Evolutionary conservation across 2,113 vertebrate genomes (phyloP), one percentile per base, ranked within the genome.

Genomic region (Himantopus leucocephalus): DNA sequence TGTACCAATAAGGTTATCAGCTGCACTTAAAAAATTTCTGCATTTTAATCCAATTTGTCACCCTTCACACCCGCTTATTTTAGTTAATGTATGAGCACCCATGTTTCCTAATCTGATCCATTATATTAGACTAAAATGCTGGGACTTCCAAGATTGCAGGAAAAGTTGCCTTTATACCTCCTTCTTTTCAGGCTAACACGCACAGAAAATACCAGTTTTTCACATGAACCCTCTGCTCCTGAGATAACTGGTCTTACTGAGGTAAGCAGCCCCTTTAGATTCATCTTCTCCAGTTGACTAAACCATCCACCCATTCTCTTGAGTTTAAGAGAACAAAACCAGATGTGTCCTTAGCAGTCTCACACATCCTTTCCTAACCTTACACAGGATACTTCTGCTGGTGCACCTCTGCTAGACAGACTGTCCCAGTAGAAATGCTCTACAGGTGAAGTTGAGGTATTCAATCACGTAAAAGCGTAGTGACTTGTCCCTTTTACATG

Each of bases 21-120:
- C 52, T 55, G 74, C n/a, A 50, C 66, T 94, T 27, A 21, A 24
- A 85, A 85, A 78, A 88, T 39, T 50, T 60, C 64, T 84, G 60
- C 68, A 90, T 82, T 96, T 96, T 93, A 96, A 92, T 94, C 67
- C 68, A 45, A 77, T 89, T 83, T 84, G 56, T 90, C 91, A 94
- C 85, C 66, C 64, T 93, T 82, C 73, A 68, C 45, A 91, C 37
- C 20, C 6, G 3, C 59, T 92, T 77, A 64, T 63, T 83, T 43
- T 53, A 70, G 67, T 39, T 88, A 83, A 88, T 18, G 13, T 72
- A 92, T 24, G 34, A 94, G 64, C 47, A 85, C 68, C 35, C 52
- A 29, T 64, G 27, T 93, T 94, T 94, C 75, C 89, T 90, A 94
- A 94, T 82, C 66, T 18, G 14, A 94, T 89, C 64, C 53, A 47